Base-by-base conservation (phyloP, 2,797 vertebrate genomes). In the Anniella stebbinsi region DNA sequence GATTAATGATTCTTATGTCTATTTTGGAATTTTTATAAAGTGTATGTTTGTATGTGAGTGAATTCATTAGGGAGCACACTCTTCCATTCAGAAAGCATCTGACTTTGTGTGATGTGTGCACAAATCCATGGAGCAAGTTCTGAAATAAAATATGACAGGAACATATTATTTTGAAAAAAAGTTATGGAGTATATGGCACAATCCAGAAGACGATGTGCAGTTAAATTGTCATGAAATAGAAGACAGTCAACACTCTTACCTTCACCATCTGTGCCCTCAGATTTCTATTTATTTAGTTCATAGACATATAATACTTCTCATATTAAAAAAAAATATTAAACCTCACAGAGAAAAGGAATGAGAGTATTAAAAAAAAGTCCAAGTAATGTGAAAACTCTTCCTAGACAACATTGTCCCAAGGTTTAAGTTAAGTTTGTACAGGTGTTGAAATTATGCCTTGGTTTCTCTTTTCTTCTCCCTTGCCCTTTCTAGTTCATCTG, bases 51-150 rank as follows among this genome's bases (percentile, higher is more conserved):
- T 90, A 2, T 38, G 12, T 10, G 18, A 45, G 66, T 38, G 57
- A 51, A 8, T 11, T 9, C 51, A 51, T 51, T 45, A 38, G 38
- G 13, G 1, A 17, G 28, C 87, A 85, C 28, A 2, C 78, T 69
- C 81, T 90, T 90, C 25, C 86, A 92, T 93, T 92, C 66, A 87
- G 75, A 88, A 88, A 67, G 21, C 0, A 0, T 54, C 87, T 91
- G 13, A 30, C 69, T 36, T 82, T n/a, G 23, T 70, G 17, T 67
- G 38, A 33, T 38, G 23, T 77, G 4, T 12, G 48, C 72, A 38
- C 41, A 75, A 15, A 77, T 69, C 28, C 5, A 72, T 69, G 45
- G 48, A 15, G 2, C 36, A 36, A 87, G 21, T 67, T 86, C 41
- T 85, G 75, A 38, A 5, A 4, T 81, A 41, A 48, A 91, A 81